Evolutionary conservation across 2,888 invertebrate species (phyloP).

Genomic region (Idaea straminata): DNA sequence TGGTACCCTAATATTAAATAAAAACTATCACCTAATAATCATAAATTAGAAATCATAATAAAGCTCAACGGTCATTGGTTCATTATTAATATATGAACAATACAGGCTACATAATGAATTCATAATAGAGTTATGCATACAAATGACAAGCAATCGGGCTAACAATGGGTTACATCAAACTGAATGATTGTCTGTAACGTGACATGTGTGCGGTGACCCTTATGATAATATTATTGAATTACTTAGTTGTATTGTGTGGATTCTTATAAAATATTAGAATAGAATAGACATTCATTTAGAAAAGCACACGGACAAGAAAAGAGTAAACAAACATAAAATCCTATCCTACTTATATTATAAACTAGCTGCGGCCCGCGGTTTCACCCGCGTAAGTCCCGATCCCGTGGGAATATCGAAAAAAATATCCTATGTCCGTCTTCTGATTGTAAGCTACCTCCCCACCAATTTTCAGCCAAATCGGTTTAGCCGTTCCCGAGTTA

Average conservation of each 20-base stretch:
- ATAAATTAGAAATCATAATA: background rate
- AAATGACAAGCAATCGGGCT: constrained; percentile 31
- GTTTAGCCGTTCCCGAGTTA: no score
- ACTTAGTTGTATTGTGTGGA: constrained; percentile 15
- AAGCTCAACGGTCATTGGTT: constrained; percentile 2
- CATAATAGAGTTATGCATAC: constrained; percentile 42
- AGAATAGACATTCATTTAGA: no score
- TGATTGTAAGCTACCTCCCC: no score
- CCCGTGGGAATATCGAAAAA: no score
- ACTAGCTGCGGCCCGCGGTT: no score
- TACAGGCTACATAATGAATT: constrained; percentile 36
- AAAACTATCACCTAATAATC: background rate
- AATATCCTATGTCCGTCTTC: no score
- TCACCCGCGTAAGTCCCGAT: no score
- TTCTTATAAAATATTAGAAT: constrained; percentile 11
- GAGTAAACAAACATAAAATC: no score
- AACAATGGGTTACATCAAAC: constrained; percentile 36
- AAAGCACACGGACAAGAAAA: no score
- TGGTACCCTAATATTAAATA: background rate
- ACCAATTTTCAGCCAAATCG: no score
- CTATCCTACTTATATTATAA: no score
- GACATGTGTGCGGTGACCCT: constrained; percentile 33
- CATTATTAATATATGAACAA: constrained; percentile 44
- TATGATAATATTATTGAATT: constrained; percentile 12
- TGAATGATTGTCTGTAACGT: constrained; percentile 33